Conservation (phyloP, 2,888 invertebrate genomes). For the Chloroclystis v-ata region DNA sequence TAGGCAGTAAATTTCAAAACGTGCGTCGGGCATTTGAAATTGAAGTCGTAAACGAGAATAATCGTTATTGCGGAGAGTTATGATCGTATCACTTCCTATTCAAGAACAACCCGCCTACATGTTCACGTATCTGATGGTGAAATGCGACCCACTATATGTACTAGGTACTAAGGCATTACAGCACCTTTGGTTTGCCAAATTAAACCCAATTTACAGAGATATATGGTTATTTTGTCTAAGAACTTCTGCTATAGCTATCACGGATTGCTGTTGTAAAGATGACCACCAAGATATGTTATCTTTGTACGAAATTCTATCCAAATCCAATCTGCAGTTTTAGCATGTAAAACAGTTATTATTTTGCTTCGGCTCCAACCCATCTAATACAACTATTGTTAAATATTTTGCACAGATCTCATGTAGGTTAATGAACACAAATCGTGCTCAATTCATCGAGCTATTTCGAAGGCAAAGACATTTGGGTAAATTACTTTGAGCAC, state of each 20-base stretch:
- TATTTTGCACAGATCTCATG: slow-evolving; percentile 34
- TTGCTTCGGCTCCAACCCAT: slow-evolving; percentile 36
- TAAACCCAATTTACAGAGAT: no score
- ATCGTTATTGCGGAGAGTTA: slow-evolving; percentile 27
- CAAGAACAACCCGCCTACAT: slow-evolving; percentile 1
- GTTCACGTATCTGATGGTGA: background rate
- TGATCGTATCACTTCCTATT: slow-evolving; percentile 18
- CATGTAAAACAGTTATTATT: no score
- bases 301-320: no score
- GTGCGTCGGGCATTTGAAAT: slow-evolving; percentile 16
- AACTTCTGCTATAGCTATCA: no score
- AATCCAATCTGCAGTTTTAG: no score
- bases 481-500: slow-evolving; percentile 15
- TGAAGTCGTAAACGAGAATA: slow-evolving; percentile 33
- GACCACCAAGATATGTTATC: no score
- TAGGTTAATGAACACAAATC: slow-evolving; percentile 41
- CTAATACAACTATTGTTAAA: no score
- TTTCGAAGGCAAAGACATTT: slow-evolving; percentile 14
- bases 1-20: slow-evolving; percentile 22
- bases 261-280: no score
- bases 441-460: slow-evolving; percentile 16
- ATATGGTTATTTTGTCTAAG: no score
- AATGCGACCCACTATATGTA: background rate
- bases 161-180: background rate
- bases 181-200: no score